A percentile compares a stretch with the other conserved stretches of the same genome.
Evolutionary conservation across 2,113 vertebrate genomes (phyloP).

Genomic region (Syngnathus scovelli): DNA sequence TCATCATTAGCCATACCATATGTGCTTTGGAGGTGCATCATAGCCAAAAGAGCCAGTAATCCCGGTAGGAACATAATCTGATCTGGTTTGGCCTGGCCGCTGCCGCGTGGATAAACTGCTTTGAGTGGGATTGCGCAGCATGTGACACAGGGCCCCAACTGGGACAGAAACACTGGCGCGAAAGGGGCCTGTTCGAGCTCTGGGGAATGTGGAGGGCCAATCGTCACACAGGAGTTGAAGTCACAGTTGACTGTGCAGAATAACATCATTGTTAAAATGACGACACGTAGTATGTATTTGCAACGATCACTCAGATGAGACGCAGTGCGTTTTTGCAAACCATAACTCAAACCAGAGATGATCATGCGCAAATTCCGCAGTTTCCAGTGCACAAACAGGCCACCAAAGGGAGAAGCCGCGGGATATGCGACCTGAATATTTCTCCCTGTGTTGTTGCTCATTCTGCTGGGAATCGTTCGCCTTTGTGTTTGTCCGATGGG

Average conservation of each 20-base stretch:
- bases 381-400: slow-evolving; percentile 5
- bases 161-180: slow-evolving; percentile 9
- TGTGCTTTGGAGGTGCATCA: slow-evolving; percentile 55
- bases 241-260: neutral
- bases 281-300: no score
- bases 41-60: slow-evolving; percentile 57
- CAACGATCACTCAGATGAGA: neutral
- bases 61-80: slow-evolving; percentile 52
- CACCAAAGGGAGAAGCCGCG: neutral
- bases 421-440: slow-evolving; percentile 54
- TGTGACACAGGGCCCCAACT: slow-evolving; percentile 50
- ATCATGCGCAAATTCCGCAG: no score
- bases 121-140: slow-evolving; percentile 57
- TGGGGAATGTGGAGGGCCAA: neutral
- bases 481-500: slow-evolving; percentile 55
- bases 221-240: neutral
- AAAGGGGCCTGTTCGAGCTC: neutral
- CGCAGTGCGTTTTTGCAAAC: neutral
- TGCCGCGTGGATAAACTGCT: slow-evolving; percentile 53
- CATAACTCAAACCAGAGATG: neutral
- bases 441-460: slow-evolving; percentile 47
- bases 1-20: slow-evolving; percentile 62
- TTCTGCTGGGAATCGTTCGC: slow-evolving; percentile 41
- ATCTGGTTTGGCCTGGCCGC: slow-evolving; percentile 43
- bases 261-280: neutral